Evolutionary conservation across 2,797 vertebrate species (phyloP), one percentile per base, ranked within the genome.

Genomic region (Sebastolobus altivelis): DNA sequence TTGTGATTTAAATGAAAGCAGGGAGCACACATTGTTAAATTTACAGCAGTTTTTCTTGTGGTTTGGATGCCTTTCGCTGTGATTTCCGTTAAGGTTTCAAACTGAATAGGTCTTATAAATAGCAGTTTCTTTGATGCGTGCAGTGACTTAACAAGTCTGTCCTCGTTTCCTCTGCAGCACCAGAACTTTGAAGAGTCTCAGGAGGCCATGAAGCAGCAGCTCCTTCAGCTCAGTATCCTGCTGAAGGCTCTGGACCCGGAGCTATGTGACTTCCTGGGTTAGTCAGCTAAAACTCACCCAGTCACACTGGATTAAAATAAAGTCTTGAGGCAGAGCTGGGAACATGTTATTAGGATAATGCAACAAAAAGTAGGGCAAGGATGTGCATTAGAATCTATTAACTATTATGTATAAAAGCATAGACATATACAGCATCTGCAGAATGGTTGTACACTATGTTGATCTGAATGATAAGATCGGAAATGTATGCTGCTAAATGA

Each of bases 101-200:
- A 22, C 56, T 31, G 4, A 18, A 59, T 59, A 18, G 13, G 7
- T 52, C 7, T 0, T 31, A 22, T 55, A 22, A 43, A 59, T 16
- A 40, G 4, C 43, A 38, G 37, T 25, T 22, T 18, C 25, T 52
- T 54, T 46, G 3, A 33, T 33, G 16, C 40, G 35, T 16, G 40
- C 35, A 13, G 7, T 1, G 31, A 56, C 22, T 38, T n/a, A 22
- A 63, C 37, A 9, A 1, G 1, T 60, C 29, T 25, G 43, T 49
- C 5, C 22, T 55, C 8, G 46, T 73, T 62, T 65, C 82, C 40
- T 70, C 29, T 72, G 46, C 89, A 98, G 97, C 97, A 98, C 37
- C 96, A 96, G 72, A 98, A 98, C 95, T 98, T 98, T 74, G 97
- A 98, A 65, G 97, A 98, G 93, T 98, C 97, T 59, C 97, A 98